These are phyloP conservation scores for Aphyosemion australe DNA, from an alignment of 2,113 vertebrate genomes.

Conservation along the genomic window DNA sequence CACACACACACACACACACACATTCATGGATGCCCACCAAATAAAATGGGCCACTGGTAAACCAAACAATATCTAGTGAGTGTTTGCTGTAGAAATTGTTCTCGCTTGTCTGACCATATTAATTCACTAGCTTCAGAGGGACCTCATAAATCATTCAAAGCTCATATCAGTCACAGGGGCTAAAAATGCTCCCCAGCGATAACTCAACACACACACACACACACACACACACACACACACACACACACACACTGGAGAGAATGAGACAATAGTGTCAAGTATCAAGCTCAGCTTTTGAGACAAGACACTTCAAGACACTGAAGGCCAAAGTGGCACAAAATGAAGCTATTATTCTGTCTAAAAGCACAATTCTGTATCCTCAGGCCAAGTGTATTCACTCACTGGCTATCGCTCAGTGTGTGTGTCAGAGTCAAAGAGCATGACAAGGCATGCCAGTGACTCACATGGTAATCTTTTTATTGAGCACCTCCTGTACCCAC, in stretches of 20 bases:
- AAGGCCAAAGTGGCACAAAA: constrained; percentile 34
- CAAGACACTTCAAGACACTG: constrained; percentile 12
- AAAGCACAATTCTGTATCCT: constrained; percentile 37
- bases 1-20: neutral
- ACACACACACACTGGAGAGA: constrained; percentile 7
- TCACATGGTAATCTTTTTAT: constrained; percentile 63
- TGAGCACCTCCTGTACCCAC: constrained; percentile 21
- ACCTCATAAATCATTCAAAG: constrained; percentile 64
- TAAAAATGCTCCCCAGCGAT: constrained; percentile 16
- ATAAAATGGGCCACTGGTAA: constrained; percentile 17
- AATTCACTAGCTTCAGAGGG: constrained; percentile 35
- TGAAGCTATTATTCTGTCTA: constrained; percentile 35
- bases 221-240: constrained; percentile 6
- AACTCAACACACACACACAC: constrained; percentile 13
- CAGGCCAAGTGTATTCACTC: constrained; percentile 30
- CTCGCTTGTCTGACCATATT: constrained; percentile 48
- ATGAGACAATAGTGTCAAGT: constrained; percentile 37
- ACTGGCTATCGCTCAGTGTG: constrained; percentile 22
- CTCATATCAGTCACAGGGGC: constrained; percentile 43
- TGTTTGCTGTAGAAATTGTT: constrained; percentile 43
- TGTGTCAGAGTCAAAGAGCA: constrained; percentile 51
- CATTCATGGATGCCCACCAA: neutral
- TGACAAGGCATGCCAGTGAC: constrained; percentile 77
- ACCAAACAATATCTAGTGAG: constrained; percentile 31
- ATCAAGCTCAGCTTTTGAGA: constrained; percentile 25